These are phyloP conservation scores for Heliopora coerulea DNA, from an alignment of 92 coral and sea anemone genomes.

Conservation along the genomic window DNA sequence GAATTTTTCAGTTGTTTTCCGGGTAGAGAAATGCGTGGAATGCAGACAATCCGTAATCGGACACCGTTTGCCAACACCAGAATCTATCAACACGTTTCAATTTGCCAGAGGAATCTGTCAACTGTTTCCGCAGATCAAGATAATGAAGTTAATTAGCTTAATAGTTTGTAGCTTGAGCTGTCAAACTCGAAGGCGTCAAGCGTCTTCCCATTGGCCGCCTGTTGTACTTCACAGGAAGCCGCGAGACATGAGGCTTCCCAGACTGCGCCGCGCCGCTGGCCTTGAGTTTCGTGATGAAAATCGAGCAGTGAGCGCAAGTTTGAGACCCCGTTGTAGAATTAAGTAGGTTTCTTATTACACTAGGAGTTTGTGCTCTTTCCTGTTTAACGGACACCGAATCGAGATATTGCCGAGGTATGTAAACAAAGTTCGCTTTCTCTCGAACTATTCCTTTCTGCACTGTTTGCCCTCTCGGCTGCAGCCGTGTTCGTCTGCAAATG, in stretches of 20 bases:
- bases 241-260: slow-evolving; percentile 22
- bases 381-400: slow-evolving; percentile 28
- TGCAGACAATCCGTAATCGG: slow-evolving; percentile 21
- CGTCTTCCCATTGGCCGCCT: slow-evolving; percentile 9
- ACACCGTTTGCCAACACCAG: neutral
- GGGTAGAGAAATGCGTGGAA: slow-evolving; percentile 5
- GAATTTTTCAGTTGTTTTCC: neutral
- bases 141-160: slow-evolving; percentile 8
- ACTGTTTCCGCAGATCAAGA: slow-evolving; percentile 22
- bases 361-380: slow-evolving; percentile 27
- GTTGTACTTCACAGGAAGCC: neutral
- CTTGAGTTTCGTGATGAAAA: neutral
- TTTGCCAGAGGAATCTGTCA: slow-evolving; percentile 5
- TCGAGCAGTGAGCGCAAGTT: slow-evolving; percentile 1
- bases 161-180: slow-evolving; percentile 4
- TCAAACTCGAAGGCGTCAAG: neutral
- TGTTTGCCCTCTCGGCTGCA: slow-evolving; percentile 4
- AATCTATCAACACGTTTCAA: slow-evolving; percentile 22
- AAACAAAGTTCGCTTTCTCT: slow-evolving; percentile 29
- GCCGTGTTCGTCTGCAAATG: neutral
- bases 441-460: neutral
- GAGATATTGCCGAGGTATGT: slow-evolving; percentile 31
- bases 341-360: slow-evolving; percentile 33
- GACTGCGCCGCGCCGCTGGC: slow-evolving; percentile 16
- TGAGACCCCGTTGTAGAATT: neutral